Base-by-base conservation (phyloP, 2,113 vertebrate genomes). In the Festucalex cinctus region DNA sequence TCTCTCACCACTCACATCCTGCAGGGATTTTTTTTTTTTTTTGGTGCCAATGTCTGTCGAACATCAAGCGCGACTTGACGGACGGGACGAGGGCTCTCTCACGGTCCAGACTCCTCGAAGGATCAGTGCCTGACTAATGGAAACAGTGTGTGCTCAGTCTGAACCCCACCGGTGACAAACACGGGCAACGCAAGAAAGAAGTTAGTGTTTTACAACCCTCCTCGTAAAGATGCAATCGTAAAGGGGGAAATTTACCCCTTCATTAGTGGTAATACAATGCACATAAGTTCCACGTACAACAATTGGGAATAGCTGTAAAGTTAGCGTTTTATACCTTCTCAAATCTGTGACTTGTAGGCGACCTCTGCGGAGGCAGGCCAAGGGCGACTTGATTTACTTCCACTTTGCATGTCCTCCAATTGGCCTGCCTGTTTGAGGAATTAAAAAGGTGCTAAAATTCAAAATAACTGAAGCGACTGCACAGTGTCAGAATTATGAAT, bases 181-280 rank as follows among this genome's bases (percentile, higher is more conserved):
- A 70, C 71, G 64, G 85, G 85, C 87, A 90, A 92, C 85, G 88
- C 76, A 85, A 32, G 26, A 32, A 57, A 57, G 54, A 32, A 90
- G 88, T 70, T 87, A 87, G 88, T 91, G 91, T 89, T 93, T 92
- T 92, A 93, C 90, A 87, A 85, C 81, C 82, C 81, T 79, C 86
- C 85, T 85, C 37, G 82, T 91, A 92, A 91, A 92, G 84, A 87
- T 84, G 73, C 79, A 71, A 84, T 89, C 85, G 83, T 93, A 93
- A 92, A 92, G 86, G 72, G 26, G 82, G 92, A 88, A 90, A 93
- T 92, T 93, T 93, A 93, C 65, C 83, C 87, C 84, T 92, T 93
- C 91, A 92, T 93, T 93, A 93, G 90, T 69, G 86, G 86, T 89
- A 91, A 92, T 91, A 92, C 91, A 93, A 92, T 91, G 90, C 91